These are phyloP conservation scores for Clarias gariepinus DNA, from an alignment of 2,113 vertebrate species.

Conservation along the genomic window DNA sequence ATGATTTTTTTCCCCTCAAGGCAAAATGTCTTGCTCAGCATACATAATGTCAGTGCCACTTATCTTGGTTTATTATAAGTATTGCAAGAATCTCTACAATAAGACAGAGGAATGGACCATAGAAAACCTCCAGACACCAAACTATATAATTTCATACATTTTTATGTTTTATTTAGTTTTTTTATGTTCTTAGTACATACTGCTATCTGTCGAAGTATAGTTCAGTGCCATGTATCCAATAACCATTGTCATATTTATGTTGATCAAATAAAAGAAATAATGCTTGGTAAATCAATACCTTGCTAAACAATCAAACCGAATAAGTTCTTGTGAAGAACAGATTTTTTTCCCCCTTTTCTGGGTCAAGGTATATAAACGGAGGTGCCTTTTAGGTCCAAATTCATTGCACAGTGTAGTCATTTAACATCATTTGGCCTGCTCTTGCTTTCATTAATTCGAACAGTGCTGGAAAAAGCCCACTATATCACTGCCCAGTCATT, in stretches of 20 bases:
- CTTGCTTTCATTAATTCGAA: constrained; percentile 64
- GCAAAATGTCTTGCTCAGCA: background rate
- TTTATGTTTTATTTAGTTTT: constrained; percentile 55
- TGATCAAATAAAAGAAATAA: constrained; percentile 63
- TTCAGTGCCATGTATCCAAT: constrained; percentile 50
- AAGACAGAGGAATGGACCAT: background rate
- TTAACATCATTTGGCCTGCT: constrained; percentile 62
- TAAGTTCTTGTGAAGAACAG: constrained; percentile 26
- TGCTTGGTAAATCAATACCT: constrained; percentile 52
- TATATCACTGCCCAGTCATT: constrained; percentile 65
- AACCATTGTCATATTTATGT: constrained; percentile 59
- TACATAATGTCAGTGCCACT: background rate
- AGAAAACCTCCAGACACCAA: background rate
- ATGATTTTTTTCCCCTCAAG: background rate
- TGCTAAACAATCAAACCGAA: constrained; percentile 52
- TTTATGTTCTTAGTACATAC: constrained; percentile 58
- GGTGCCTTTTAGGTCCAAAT: constrained; percentile 31
- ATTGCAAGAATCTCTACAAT: background rate
- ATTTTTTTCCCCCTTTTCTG: constrained; percentile 32
- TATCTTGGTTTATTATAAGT: background rate
- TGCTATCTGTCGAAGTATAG: constrained; percentile 2
- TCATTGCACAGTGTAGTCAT: constrained; percentile 55
- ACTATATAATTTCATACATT: constrained; percentile 39
- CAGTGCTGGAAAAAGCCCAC: constrained; percentile 46
- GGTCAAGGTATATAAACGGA: constrained; percentile 10